Base-by-base conservation (phyloP, 2,888 invertebrate species). In the Oasisia sp. region DNA sequence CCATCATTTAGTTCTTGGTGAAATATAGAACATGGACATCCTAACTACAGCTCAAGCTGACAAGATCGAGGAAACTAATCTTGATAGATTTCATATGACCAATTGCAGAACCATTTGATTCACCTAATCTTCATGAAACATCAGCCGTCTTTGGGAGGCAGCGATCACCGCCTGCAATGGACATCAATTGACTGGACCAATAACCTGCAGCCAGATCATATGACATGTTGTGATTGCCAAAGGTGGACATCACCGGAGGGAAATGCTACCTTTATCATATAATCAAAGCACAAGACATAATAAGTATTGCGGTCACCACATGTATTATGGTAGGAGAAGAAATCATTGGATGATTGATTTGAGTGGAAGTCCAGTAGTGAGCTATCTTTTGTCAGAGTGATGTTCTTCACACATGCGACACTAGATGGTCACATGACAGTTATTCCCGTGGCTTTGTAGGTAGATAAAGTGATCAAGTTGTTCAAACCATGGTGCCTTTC, bases 191-290 rank as follows among this genome's bases (percentile, higher is more conserved):
- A 74, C 74, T 74, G 74, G 74, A 74, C 74, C 74, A 74, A 19
- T 74, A 74, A 74, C 27, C 14, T 74, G 74, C 74, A 74, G n/a
- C 7, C 74, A 74, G 14, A 74, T 74, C 74, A 74, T 74, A 74
- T 74, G 74, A 27, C 74, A 74, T 19, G 27, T 19, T 2, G n/a
- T 74, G 74, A 74, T 74, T 74, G 74, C 74, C n/a, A 74, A 74
- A 74, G n/a, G 74, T 74, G 74, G n/a, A 74, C 27, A 74, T 27
- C 27, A 74, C 7, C 27, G 14, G 74, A 27, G n/a, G 27, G 74
- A 74, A 74, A 74, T 74, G 74, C 19, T 74, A 74, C 74, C n/a
- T 74, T 74, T 74, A 74, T 74, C 74, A 74, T 74, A 74, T 74
- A 74, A 74, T 74, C n/a, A 74, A 74, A n/a, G 74, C 7, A 19